Conservation (phyloP, 2,888 invertebrate genomes). For the Beris chalybata region DNA sequence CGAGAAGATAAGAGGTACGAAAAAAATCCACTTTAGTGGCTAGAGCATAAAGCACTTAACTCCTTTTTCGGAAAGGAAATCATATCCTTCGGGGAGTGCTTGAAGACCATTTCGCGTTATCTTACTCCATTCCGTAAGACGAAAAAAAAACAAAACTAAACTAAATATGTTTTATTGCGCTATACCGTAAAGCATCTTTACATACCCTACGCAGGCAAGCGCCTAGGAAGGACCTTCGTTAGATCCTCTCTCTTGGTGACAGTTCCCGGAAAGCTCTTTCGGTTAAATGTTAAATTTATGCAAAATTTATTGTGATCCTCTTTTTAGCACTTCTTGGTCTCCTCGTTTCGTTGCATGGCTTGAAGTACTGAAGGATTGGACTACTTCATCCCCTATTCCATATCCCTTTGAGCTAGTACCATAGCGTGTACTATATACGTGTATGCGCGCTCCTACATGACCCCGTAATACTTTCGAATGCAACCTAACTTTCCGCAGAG, state of each 20-base stretch:
- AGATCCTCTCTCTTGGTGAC: conserved; percentile 22
- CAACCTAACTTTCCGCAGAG: too few relatives aligned
- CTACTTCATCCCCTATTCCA: too few relatives aligned
- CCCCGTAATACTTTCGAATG: too few relatives aligned
- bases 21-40: conserved; percentile 27
- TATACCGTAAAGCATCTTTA: not conserved
- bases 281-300: conserved; percentile 37
- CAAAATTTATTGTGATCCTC: conserved; percentile 37
- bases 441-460: too few relatives aligned
- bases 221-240: not conserved
- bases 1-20: too few relatives aligned
- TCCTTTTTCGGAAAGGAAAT: conserved; percentile 17
- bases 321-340: conserved; percentile 31
- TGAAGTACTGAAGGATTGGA: too few relatives aligned
- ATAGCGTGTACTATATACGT: too few relatives aligned
- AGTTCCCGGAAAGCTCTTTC: conserved; percentile 26
- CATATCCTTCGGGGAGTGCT: conserved; percentile 27
- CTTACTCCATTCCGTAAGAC: conserved; percentile 10
- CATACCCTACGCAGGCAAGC: conserved; percentile 1
- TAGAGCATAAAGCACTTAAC: conserved; percentile 22
- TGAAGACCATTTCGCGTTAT: conserved; percentile 21
- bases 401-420: too few relatives aligned
- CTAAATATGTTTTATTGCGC: conserved; percentile 19
- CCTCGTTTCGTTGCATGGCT: conserved; percentile 22
- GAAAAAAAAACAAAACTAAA: not conserved